phyloP scores from a whole-genome alignment of 2,888 invertebrate species.

The Sinopyrophorus schimmeli region DNA sequence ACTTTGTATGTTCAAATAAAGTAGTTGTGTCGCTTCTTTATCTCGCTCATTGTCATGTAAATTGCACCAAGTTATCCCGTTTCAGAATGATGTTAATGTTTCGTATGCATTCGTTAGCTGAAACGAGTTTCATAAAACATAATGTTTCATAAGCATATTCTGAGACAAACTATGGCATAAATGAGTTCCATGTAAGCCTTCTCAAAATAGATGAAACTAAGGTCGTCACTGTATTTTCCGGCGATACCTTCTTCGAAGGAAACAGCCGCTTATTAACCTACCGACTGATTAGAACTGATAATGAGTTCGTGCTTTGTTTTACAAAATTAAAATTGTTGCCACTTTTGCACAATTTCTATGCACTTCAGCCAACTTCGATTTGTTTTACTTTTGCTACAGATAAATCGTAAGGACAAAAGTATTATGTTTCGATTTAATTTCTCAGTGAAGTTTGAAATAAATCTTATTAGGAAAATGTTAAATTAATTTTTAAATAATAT shows the following conservation, averaged over 20 bases:
- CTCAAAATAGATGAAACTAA: slow-evolving; percentile 38
- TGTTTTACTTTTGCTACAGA: too few relatives aligned
- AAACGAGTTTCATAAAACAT: slow-evolving; percentile 43
- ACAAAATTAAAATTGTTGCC: too few relatives aligned
- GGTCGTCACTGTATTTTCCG: slow-evolving; percentile 40
- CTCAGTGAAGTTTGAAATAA: too few relatives aligned
- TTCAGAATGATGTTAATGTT: slow-evolving; percentile 33
- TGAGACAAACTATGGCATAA: slow-evolving; percentile 40
- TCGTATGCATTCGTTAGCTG: slow-evolving; percentile 38
- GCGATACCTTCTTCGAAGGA: slow-evolving; percentile 37
- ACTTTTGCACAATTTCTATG: too few relatives aligned
- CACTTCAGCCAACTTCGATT: too few relatives aligned
- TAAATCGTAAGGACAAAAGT: too few relatives aligned
- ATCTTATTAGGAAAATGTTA: too few relatives aligned
- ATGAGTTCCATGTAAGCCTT: slow-evolving; percentile 38
- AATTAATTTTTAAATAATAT: too few relatives aligned
- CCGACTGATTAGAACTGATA: slow-evolving; percentile 40
- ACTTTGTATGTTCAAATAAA: slow-evolving; percentile 28
- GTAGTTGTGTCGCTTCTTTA: slow-evolving; percentile 30
- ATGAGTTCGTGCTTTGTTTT: too few relatives aligned
- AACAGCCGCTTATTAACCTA: slow-evolving; percentile 45
- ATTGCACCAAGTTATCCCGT: slow-evolving; percentile 31
- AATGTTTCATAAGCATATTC: slow-evolving; percentile 46
- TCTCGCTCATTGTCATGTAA: slow-evolving; percentile 33
- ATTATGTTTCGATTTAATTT: too few relatives aligned